Evolutionary conservation across 2,797 vertebrate species (phyloP), one percentile per base, ranked within the genome.

Genomic region (Kryptolebias ocellatus): DNA sequence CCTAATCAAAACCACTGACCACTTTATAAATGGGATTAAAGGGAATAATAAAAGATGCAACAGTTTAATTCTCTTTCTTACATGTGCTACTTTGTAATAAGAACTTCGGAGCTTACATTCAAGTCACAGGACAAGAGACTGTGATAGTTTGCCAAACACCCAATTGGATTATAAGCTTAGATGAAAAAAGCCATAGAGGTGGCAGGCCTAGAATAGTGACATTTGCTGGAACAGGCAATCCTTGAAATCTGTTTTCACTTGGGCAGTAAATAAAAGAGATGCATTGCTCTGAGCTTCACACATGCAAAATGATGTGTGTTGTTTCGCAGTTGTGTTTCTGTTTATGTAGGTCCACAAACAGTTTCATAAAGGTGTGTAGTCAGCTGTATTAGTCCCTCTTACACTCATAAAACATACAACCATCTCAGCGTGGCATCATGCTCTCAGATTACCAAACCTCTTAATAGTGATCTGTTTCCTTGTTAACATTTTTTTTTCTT

Each of bases 151-250:
- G 74, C 68, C 80, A 80, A 79, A 87, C 70, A 78, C 76, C 78
- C 82, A 80, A 81, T 78, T 86, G 72, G 80, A 84, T 88, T 86
- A 83, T 83, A 70, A 80, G 84, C 67, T 87, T 83, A 82, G 81
- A 74, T 79, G 59, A 71, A 72, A 81, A 75, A 78, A 54, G 62
- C 67, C 57, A 28, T 45, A 66, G 27, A 61, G 61, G 55, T 65
- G 57, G 45, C 31, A 54, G 53, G 67, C 79, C 68, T 67, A 67
- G 69, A 84, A 78, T 74, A 79, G 84, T 65, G 74, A 62, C 77
- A 82, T 76, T 74, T 73, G 45, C 62, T 28, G 17, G 47, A 62
- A 62, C 46, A 62, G 69, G 53, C 56, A 49, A 59, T 78, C 58
- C 78, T 2, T 42, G 20, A 72, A 60, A 56, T 78, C 49, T 53